A percentile compares a stretch with the other conserved stretches of the same genome.
phyloP scores from a whole-genome alignment of 2,888 invertebrate species.

The Hemaris fuciformis region DNA sequence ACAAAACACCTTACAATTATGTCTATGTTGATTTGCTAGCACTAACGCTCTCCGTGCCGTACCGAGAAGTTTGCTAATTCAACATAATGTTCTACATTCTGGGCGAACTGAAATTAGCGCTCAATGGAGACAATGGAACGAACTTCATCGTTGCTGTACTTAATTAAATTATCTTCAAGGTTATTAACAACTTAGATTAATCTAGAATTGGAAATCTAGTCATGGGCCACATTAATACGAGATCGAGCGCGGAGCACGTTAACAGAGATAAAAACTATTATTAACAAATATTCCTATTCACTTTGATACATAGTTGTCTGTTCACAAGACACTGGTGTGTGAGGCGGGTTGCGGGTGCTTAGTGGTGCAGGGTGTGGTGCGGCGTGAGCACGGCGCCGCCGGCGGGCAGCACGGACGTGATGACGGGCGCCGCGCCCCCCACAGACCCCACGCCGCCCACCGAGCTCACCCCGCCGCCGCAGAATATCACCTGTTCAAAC shows the following conservation, averaged over 20 bases:
- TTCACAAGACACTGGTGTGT: background rate
- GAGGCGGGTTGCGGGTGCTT: slow-evolving; percentile 11
- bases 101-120: no score
- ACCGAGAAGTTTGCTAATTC: no score
- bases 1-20: slow-evolving; percentile 4
- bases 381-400: slow-evolving; percentile 73
- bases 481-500: slow-evolving; percentile 66
- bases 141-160: background rate
- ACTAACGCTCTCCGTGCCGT: background rate
- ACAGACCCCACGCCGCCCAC: slow-evolving; percentile 44
- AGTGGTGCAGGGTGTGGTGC: slow-evolving; percentile 66
- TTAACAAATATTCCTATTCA: slow-evolving; percentile 5
- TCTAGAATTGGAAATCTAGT: no score
- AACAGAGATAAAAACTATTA: background rate
- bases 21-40: background rate
- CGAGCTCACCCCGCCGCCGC: slow-evolving; percentile 58
- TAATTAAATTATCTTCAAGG: background rate
- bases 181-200: background rate
- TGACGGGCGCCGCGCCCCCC: slow-evolving; percentile 53
- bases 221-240: no score
- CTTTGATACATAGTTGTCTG: background rate
- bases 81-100: no score
- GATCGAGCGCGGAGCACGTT: background rate
- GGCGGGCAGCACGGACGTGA: slow-evolving; percentile 65
- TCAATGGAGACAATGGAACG: background rate